Percentiles rank a stretch among this genome's conserved stretches.
These are phyloP conservation scores for Oncorhynchus mykiss DNA, from an alignment of 2,113 vertebrate species.

Conservation along the genomic window DNA sequence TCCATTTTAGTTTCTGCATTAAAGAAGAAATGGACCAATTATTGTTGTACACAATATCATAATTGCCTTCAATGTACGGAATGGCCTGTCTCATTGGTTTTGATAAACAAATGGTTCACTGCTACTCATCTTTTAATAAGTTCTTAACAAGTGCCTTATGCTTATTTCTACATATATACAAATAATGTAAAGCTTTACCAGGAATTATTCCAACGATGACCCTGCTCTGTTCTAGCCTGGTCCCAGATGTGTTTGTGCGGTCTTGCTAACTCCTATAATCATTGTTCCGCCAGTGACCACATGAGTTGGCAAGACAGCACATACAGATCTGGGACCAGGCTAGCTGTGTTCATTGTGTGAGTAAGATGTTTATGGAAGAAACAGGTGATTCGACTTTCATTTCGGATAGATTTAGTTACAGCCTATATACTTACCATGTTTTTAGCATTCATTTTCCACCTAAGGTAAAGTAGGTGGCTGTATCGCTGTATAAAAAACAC, in stretches of 20 bases:
- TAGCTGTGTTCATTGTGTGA: constrained; percentile 1
- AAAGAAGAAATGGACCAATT: neutral
- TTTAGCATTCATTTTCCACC: neutral
- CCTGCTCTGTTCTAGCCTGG: constrained; percentile 8
- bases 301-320: constrained; percentile 1
- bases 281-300: constrained; percentile 7
- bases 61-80: constrained; percentile 10
- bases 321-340: constrained; percentile 3
- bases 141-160: constrained; percentile 67
- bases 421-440: constrained; percentile 10
- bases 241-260: no score
- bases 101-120: neutral
- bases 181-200: constrained; percentile 45
- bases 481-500: neutral
- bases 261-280: no score
- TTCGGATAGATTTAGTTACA: constrained; percentile 28
- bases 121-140: constrained; percentile 59
- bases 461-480: neutral
- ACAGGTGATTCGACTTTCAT: constrained; percentile 33
- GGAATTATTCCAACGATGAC: constrained; percentile 23
- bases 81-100: constrained; percentile 27
- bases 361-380: constrained; percentile 18
- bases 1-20: no score
- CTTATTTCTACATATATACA: constrained; percentile 20
- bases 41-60: constrained; percentile 6